Evolutionary conservation across 92 coral and sea anemone species (phyloP).

Genomic region (Anthopleura xanthogrammica): DNA sequence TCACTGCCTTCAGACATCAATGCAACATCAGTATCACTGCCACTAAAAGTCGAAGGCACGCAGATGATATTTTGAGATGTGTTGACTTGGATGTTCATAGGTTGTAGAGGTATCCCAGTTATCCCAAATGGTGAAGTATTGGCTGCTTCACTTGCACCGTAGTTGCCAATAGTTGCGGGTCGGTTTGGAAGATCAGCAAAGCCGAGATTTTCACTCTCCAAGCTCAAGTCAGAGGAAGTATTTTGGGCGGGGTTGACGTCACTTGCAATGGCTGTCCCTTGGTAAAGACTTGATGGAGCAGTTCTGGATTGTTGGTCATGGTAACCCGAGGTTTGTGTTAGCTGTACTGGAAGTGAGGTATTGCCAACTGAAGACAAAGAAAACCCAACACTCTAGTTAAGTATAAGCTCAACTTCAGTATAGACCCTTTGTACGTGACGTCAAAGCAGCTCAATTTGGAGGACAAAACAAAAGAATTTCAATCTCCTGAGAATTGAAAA

Average conservation of each 20-base stretch:
- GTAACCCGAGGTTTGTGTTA: neutral
- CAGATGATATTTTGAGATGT: constrained; percentile 18
- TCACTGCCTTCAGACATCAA: constrained; percentile 10
- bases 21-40: neutral
- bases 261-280: constrained; percentile 37
- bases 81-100: neutral
- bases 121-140: constrained; percentile 11
- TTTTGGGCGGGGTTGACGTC: constrained; percentile 2
- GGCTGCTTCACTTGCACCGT: constrained; percentile 49
- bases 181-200: constrained; percentile 58
- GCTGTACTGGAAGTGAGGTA: neutral
- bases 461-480: no score
- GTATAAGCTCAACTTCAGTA: neutral
- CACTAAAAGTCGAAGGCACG: constrained; percentile 5
- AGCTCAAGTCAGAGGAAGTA: constrained; percentile 43
- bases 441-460: no score
- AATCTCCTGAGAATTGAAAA: no score
- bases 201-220: constrained; percentile 37
- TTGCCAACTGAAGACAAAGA: neutral
- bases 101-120: constrained; percentile 5
- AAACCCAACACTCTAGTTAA: neutral
- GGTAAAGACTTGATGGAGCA: constrained; percentile 2
- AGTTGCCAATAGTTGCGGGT: constrained; percentile 64
- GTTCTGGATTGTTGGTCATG: neutral
- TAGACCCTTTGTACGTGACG: no score